These are phyloP conservation scores for Bombus ignitus DNA, from an alignment of 1,140 invertebrate genomes.

Conservation along the genomic window DNA sequence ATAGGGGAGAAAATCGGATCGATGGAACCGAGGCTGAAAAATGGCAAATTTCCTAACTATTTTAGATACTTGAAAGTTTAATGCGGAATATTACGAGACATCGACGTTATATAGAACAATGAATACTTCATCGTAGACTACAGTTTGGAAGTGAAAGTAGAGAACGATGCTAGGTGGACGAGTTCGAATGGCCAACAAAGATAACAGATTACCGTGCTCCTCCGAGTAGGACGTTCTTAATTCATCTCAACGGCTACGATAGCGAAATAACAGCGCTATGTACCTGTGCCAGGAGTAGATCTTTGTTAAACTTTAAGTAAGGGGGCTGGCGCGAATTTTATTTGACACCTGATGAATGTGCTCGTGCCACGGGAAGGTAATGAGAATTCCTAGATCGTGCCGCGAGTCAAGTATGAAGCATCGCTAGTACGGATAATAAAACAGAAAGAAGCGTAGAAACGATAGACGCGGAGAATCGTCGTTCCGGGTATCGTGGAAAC, in stretches of 20 bases:
- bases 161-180: conserved; percentile 26
- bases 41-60: conserved; percentile 46
- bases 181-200: conserved; percentile 34
- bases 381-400: conserved; percentile 63
- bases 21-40: neutral
- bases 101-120: conserved; percentile 11
- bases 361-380: conserved; percentile 58
- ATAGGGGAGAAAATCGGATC: neutral
- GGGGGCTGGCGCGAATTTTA: conserved; percentile 57
- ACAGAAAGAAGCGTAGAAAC: conserved; percentile 23
- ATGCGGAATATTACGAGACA: conserved; percentile 32
- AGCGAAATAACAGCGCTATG: conserved; percentile 50
- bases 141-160: conserved; percentile 38
- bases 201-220: conserved; percentile 20
- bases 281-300: conserved; percentile 46
- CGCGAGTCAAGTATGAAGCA: conserved; percentile 57
- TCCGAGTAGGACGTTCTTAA: conserved; percentile 20
- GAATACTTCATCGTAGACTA: conserved; percentile 22
- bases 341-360: conserved; percentile 69
- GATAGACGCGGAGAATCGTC: neutral
- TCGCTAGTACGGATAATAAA: conserved; percentile 55
- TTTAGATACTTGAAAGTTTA: conserved; percentile 29
- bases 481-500: too few species aligned
- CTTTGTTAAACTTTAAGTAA: conserved; percentile 65
- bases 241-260: conserved; percentile 37